Evolutionary conservation across 2,797 vertebrate genomes (phyloP).

Genomic region (Ataeniobius toweri): DNA sequence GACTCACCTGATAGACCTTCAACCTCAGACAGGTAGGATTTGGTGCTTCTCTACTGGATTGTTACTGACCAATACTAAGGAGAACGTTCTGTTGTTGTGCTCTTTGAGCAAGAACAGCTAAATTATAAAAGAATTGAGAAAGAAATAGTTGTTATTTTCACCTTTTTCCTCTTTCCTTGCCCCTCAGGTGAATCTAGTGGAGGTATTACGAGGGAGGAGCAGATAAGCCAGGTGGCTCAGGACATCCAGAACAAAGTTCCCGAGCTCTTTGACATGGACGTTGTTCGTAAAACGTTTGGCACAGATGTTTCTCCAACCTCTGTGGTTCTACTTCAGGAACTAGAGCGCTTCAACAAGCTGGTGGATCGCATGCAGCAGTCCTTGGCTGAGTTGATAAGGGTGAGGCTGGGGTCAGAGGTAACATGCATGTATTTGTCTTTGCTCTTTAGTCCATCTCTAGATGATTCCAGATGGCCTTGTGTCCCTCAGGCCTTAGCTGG

Average conservation of each 20-base stretch:
- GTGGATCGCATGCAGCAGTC: slow-evolving; percentile 85
- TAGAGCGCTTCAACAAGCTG: slow-evolving; percentile 93
- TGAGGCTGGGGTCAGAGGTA: slow-evolving; percentile 65
- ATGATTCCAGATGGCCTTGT: slow-evolving; percentile 13
- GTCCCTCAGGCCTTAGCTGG: slow-evolving; percentile 88
- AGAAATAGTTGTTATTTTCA: not conserved
- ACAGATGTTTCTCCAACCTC: slow-evolving; percentile 82
- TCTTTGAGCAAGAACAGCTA: not conserved
- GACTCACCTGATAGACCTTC: slow-evolving; percentile 90
- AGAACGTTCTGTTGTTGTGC: not conserved
- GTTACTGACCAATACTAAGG: not conserved
- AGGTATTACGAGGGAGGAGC: slow-evolving; percentile 88
- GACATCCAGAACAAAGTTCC: slow-evolving; percentile 94
- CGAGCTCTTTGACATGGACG: slow-evolving; percentile 84
- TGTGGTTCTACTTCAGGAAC: slow-evolving; percentile 93
- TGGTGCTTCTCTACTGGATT: not conserved
- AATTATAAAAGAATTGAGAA: not conserved
- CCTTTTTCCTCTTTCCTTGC: not conserved
- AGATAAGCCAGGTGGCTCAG: slow-evolving; percentile 88
- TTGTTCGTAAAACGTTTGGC: slow-evolving; percentile 84
- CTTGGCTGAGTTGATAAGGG: slow-evolving; percentile 88
- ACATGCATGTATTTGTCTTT: not conserved
- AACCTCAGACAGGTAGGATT: slow-evolving; percentile 89
- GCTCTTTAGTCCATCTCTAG: not conserved
- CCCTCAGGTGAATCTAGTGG: slow-evolving; percentile 85